Percentiles rank a stretch among this genome's conserved stretches.
phyloP scores from a whole-genome alignment of 2,888 invertebrate genomes.

The Agrilus biguttatus region DNA sequence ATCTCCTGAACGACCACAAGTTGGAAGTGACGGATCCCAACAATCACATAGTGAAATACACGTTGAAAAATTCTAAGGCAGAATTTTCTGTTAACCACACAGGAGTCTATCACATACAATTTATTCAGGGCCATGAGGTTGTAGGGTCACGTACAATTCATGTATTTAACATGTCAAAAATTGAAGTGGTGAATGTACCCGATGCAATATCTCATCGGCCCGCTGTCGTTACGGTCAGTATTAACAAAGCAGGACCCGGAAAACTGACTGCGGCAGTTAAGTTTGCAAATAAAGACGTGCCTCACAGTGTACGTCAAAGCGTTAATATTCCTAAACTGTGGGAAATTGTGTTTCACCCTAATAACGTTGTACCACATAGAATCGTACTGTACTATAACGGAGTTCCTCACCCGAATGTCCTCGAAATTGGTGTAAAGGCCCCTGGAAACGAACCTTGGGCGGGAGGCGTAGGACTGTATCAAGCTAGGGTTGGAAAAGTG shows the following conservation, averaged over 20 bases:
- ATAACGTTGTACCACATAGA: slow-evolving; percentile 73
- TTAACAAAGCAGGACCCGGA: slow-evolving; percentile 62
- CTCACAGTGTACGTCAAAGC: slow-evolving; percentile 63
- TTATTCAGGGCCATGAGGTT: slow-evolving; percentile 20
- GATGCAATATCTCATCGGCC: slow-evolving; percentile 72
- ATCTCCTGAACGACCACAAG: slow-evolving; percentile 45
- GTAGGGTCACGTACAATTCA: slow-evolving; percentile 37
- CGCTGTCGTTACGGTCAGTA: slow-evolving; percentile 56
- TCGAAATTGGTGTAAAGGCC: slow-evolving; percentile 37
- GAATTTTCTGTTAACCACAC: slow-evolving; percentile 43
- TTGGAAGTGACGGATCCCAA: slow-evolving; percentile 53
- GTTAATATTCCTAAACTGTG: slow-evolving; percentile 57
- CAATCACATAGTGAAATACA: slow-evolving; percentile 35
- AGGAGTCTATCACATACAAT: slow-evolving; percentile 29
- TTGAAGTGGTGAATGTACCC: slow-evolving; percentile 27
- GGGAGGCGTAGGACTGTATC: slow-evolving; percentile 68
- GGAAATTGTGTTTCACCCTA: slow-evolving; percentile 79
- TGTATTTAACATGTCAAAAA: slow-evolving; percentile 55
- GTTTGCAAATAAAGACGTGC: slow-evolving; percentile 68
- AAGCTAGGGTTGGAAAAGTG: slow-evolving; percentile 66
- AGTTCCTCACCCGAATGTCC: slow-evolving; percentile 48
- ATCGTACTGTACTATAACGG: slow-evolving; percentile 78
- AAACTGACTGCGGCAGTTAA: slow-evolving; percentile 66
- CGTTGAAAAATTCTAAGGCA: slow-evolving; percentile 26
- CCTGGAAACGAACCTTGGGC: slow-evolving; percentile 41